phyloP scores from a whole-genome alignment of 2,888 invertebrate genomes.

The Furcula furcula region DNA sequence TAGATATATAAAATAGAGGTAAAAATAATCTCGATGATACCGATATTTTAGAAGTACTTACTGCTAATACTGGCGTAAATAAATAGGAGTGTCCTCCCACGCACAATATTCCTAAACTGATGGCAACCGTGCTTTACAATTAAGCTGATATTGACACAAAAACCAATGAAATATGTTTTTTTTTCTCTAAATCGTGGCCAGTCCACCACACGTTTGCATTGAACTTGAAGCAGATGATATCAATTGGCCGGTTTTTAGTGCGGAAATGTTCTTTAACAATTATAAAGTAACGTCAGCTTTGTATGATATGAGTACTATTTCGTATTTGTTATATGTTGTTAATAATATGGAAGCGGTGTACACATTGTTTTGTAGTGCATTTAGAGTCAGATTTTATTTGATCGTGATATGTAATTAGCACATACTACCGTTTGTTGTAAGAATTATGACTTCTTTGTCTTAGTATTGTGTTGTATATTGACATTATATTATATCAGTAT shows the following conservation, averaged over 20 bases:
- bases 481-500: no score
- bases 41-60: neutral
- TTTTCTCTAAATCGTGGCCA: constrained; percentile 19
- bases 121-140: constrained; percentile 27
- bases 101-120: neutral
- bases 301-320: constrained; percentile 20
- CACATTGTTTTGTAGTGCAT: no score
- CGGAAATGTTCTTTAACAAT: constrained; percentile 45
- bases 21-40: no score
- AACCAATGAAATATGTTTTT: constrained; percentile 16
- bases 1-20: no score
- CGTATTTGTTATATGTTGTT: constrained; percentile 20
- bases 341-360: neutral
- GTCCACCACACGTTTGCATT: constrained; percentile 23
- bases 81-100: neutral
- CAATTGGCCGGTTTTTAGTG: constrained; percentile 44
- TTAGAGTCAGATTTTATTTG: no score
- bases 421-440: no score
- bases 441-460: no score
- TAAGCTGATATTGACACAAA: constrained; percentile 25
- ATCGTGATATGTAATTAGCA: no score
- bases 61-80: neutral
- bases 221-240: constrained; percentile 44
- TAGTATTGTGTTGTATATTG: no score
- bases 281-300: constrained; percentile 35